These are phyloP conservation scores for Rhopilema esculentum DNA, from an alignment of 30 jellyfish, hydroid and myxozoan genomes.

Conservation along the genomic window DNA sequence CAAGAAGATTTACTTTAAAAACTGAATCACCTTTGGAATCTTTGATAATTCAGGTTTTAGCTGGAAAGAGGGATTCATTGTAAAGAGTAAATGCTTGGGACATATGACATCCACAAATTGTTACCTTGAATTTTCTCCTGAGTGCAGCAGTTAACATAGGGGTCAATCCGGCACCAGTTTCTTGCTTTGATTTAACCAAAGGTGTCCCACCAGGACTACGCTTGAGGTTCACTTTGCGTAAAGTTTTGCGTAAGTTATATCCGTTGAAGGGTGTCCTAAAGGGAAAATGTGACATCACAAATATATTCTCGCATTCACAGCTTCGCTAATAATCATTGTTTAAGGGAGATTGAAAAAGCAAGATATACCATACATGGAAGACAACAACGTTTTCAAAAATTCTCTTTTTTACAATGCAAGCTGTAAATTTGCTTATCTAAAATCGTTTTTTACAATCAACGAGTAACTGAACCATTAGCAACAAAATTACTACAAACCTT, in stretches of 20 bases:
- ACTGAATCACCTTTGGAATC: not conserved
- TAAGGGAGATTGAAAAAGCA: too few species aligned
- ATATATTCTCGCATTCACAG: not conserved
- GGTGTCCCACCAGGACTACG: conserved; percentile 99
- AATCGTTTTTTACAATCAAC: too few species aligned
- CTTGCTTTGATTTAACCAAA: conserved; percentile 38
- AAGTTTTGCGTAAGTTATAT: conserved; percentile 55
- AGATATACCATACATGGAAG: too few species aligned
- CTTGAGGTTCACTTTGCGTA: conserved; percentile 60
- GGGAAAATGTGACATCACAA: not conserved
- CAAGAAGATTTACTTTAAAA: too few species aligned
- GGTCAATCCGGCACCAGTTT: conserved; percentile 86
- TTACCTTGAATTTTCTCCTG: conserved; percentile 80
- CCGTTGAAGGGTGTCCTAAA: conserved; percentile 71
- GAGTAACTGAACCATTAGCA: not conserved
- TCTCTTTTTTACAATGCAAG: too few species aligned
- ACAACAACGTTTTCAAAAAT: too few species aligned
- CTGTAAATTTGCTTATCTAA: too few species aligned
- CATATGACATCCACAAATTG: too few species aligned
- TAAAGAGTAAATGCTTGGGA: too few species aligned
- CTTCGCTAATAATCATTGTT: too few species aligned
- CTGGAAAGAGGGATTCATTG: not conserved
- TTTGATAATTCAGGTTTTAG: not conserved
- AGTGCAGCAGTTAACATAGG: conserved; percentile 87
- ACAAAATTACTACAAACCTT: not conserved